Evolutionary conservation across 1,140 invertebrate genomes (phyloP), one percentile per base, ranked within the genome.

Genomic region (Spodoptera litura): DNA sequence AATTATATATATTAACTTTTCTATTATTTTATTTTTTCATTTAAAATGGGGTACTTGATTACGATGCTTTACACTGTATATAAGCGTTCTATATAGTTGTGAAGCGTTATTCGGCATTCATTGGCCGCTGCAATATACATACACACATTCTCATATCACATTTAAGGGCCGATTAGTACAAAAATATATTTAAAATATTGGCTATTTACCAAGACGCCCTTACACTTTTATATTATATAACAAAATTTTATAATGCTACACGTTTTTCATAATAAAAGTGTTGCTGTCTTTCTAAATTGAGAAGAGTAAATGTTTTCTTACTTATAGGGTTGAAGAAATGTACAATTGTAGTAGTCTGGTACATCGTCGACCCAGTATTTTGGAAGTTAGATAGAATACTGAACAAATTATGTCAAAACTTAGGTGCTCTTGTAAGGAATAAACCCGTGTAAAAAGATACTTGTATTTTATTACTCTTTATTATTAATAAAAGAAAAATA

Each of bases 331-430:
- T 53, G 2, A 66, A 71, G 55, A 72, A 55, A 55, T 72, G n/a
- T 56, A 56, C 56, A 72, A 51, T 61, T 62, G 12, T 31, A 6
- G 4, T 25, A 44, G n/a, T 52, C 8, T 20, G 38, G 9, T 55
- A 64, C 38, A 10, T 38, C 9, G 53, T 72, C 35, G 76, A 55
- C 72, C 56, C 75, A 78, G 64, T 81, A 81, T 79, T 70, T 55
- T 66, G 20, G 58, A 77, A 49, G 51, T 81, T 81, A 80, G 80
- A 80, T 84, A 82, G 80, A 64, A 5, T 77, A 56, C 59, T 78
- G 77, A 81, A 82, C 83, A 84, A 84, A 84, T 80, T 78, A 76
- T 71, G 72, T 80, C 72, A 81, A 78, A 73, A 59, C 72, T 80
- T 85, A 83, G 84, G 84, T 85, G 84, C 84, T 85, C 66, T 72